A percentile compares a stretch with the other conserved stretches of the same genome.
These are phyloP conservation scores for Origma solitaria DNA, from an alignment of 2,113 vertebrate species.

Conservation along the genomic window DNA sequence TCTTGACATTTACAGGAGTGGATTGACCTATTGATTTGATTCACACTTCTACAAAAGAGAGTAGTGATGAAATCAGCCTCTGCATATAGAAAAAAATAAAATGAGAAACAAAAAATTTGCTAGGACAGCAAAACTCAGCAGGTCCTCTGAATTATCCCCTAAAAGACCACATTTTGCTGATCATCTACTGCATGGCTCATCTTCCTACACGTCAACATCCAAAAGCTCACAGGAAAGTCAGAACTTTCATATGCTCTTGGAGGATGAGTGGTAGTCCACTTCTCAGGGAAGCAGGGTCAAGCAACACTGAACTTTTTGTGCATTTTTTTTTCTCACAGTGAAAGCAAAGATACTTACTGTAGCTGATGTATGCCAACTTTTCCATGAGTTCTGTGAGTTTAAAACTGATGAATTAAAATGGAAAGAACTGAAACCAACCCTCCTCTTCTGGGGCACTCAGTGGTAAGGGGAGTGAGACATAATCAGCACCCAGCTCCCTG, in stretches of 20 bases:
- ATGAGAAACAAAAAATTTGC: neutral
- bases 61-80: neutral
- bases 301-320: neutral
- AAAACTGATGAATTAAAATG: neutral
- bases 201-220: neutral
- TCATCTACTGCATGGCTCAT: neutral
- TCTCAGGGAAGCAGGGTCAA: neutral
- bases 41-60: neutral
- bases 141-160: neutral
- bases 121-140: neutral
- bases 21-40: neutral
- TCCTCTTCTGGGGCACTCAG: accelerated
- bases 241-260: neutral
- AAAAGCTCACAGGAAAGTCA: neutral
- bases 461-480: neutral
- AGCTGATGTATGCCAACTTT: neutral
- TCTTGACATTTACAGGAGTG: neutral
- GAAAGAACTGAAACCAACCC: neutral
- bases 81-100: neutral
- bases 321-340: neutral
- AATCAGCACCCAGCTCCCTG: neutral
- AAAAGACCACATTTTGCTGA: neutral
- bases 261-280: neutral
- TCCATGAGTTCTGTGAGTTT: neutral
- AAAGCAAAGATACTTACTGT: neutral